Percentiles rank a stretch among this genome's conserved stretches.
phyloP scores from a whole-genome alignment of 2,797 vertebrate species.

The Clarias laeviceps region DNA sequence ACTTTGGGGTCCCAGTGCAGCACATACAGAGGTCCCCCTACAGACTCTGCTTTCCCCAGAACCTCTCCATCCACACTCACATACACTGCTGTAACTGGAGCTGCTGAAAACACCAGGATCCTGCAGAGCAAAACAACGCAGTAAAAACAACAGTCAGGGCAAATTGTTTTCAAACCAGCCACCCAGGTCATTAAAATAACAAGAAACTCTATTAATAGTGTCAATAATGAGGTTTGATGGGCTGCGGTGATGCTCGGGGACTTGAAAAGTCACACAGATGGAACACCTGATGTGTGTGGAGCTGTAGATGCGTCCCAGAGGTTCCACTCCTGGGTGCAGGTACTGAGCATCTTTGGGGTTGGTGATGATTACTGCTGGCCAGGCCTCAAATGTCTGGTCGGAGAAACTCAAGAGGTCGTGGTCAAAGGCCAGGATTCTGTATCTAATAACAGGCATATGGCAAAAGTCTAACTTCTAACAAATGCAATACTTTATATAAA shows the following conservation, averaged over 20 bases:
- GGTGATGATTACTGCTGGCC: constrained; percentile 93
- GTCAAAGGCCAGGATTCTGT: constrained; percentile 90
- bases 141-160: constrained; percentile 5
- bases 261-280: constrained; percentile 54
- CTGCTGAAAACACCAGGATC: constrained; percentile 91
- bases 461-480: background rate
- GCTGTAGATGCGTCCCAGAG: constrained; percentile 79
- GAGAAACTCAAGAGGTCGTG: constrained; percentile 94
- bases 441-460: constrained; percentile 71
- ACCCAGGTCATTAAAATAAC: background rate
- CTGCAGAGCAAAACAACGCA: constrained; percentile 64
- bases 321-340: constrained; percentile 84
- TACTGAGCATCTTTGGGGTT: constrained; percentile 95
- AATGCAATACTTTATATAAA: background rate
- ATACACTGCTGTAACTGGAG: constrained; percentile 78
- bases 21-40: constrained; percentile 86
- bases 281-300: constrained; percentile 96
- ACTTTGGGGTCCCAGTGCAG: constrained; percentile 85
- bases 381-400: constrained; percentile 87
- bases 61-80: constrained; percentile 81
- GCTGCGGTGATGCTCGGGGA: background rate
- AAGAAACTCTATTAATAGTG: background rate
- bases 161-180: background rate
- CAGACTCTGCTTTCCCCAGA: constrained; percentile 78
- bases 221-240: background rate